Percentiles rank a stretch among this genome's conserved stretches.
These are phyloP conservation scores for Schlechtendalia chinensis DNA, from an alignment of 1,140 invertebrate species.

Conservation along the genomic window DNA sequence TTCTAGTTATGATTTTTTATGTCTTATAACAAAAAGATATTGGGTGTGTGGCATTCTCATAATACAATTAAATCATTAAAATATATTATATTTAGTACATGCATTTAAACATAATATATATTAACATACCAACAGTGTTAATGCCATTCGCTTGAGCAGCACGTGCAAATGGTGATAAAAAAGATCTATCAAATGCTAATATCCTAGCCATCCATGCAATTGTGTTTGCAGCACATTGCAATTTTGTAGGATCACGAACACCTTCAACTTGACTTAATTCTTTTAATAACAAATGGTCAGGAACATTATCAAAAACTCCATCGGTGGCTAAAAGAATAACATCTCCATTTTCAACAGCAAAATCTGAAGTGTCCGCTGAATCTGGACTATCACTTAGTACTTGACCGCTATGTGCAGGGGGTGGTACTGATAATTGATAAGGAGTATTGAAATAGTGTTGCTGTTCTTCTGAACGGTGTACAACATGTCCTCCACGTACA, in stretches of 20 bases:
- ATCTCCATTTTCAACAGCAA: conserved; percentile 90
- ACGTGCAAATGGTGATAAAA: conserved; percentile 92
- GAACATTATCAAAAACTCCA: conserved; percentile 97
- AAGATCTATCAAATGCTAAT: conserved; percentile 88
- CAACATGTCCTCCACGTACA: conserved; percentile 78
- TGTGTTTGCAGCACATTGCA: conserved; percentile 89
- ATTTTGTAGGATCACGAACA: conserved; percentile 67
- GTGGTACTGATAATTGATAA: conserved; percentile 91
- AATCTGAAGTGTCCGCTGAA: conserved; percentile 84
- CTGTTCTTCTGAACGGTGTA: conserved; percentile 91
- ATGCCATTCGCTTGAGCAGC: conserved; percentile 91
- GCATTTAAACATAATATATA: background rate
- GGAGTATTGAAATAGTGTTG: conserved; percentile 99
- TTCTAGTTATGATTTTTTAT: too few relatives aligned
- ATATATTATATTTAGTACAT: background rate
- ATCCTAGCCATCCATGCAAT: conserved; percentile 92
- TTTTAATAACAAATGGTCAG: conserved; percentile 80
- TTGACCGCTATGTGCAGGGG: conserved; percentile 78
- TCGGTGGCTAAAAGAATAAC: conserved; percentile 94
- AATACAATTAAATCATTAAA: background rate
- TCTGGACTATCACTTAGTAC: conserved; percentile 90
- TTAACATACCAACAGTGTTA: conserved; percentile 76
- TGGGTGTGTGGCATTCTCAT: too few relatives aligned
- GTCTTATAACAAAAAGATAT: too few relatives aligned
- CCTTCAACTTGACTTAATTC: conserved; percentile 66